Evolutionary conservation across 2,113 vertebrate genomes (phyloP), one percentile per base, ranked within the genome.

Genomic region (Salvator merianae): DNA sequence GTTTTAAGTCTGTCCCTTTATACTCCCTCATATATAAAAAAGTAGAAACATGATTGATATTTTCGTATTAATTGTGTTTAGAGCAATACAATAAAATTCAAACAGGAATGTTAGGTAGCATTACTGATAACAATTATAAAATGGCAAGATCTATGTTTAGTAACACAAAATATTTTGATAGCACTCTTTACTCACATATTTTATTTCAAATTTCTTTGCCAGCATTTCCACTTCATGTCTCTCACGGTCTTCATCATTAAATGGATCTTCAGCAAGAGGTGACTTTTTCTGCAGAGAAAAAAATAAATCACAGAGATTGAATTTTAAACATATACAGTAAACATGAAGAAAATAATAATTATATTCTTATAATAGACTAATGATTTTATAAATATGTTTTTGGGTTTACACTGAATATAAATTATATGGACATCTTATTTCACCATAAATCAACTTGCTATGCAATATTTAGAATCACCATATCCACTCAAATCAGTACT

Each of bases 171-270:
- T 59, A 18, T 59, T 59, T 59, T 59, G 55, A 81, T 73, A 86
- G 78, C 7, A 53, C 77, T 38, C 2, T 86, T 82, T 83, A 97
- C 98, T 97, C 91, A 99, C 99, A 16, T 99, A 99, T 99, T 99
- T 99, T 93, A 93, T 97, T 94, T 99, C 99, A 89, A 99, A 99
- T 86, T 98, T 99, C 96, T 96, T 98, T 87, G 99, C 98, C 89
- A 99, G 93, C 86, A 96, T 96, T 94, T 99, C 98, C 2, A 99
- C 97, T 94, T 99, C 97, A 81, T 95, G 96, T 66, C 96, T 95
- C 90, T 99, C 98, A 79, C 87, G 94, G 81, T 97, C 97, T 4
- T 98, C 97, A 86, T 99, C 97, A 74, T 96, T 97, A 87, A 99
- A 97, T 1, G 98, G 98, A 93, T 99, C 98, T 79, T 91, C 97